A percentile compares a stretch with the other conserved stretches of the same genome.
Conservation (phyloP, 1,140 invertebrate genomes). For the Sitodiplosis mosellana region DNA sequence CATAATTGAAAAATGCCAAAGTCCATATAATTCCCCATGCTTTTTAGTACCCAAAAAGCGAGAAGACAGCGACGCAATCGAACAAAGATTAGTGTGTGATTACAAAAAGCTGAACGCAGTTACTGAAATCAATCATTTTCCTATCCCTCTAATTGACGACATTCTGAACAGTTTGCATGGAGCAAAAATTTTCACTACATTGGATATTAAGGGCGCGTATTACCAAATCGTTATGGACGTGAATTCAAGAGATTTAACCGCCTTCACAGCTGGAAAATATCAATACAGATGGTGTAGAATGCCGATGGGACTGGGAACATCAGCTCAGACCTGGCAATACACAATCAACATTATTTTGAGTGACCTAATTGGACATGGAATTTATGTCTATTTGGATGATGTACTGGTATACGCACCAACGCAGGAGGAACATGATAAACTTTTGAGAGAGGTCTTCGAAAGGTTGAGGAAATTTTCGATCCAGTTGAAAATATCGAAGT, state of each 20-base stretch:
- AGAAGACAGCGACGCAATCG: conserved; percentile 5
- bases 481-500: conserved; percentile 28
- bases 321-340: conserved; percentile 12
- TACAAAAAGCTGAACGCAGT: conserved; percentile 14
- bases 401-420: conserved; percentile 11
- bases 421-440: conserved; percentile 13
- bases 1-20: conserved; percentile 4
- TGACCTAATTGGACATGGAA: conserved; percentile 4
- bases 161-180: conserved; percentile 21
- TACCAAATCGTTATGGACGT: conserved; percentile 25
- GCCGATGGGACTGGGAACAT: conserved; percentile 25
- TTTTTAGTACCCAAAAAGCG: conserved; percentile 9
- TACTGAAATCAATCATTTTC: conserved; percentile 23
- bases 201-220: conserved; percentile 26
- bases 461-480: conserved; percentile 14
- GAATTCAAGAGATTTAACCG: conserved; percentile 24
- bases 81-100: conserved; percentile 16
- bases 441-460: neutral
- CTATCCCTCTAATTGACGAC: conserved; percentile 27
- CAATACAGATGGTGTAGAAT: conserved; percentile 24
- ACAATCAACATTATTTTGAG: conserved; percentile 12
- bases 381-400: conserved; percentile 14
- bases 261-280: conserved; percentile 18
- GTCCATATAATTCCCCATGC: conserved; percentile 9
- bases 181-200: conserved; percentile 18